Percentiles rank a stretch among this genome's conserved stretches.
Conservation (phyloP, 2,113 vertebrate species). For the Syrrhaptes paradoxus region DNA sequence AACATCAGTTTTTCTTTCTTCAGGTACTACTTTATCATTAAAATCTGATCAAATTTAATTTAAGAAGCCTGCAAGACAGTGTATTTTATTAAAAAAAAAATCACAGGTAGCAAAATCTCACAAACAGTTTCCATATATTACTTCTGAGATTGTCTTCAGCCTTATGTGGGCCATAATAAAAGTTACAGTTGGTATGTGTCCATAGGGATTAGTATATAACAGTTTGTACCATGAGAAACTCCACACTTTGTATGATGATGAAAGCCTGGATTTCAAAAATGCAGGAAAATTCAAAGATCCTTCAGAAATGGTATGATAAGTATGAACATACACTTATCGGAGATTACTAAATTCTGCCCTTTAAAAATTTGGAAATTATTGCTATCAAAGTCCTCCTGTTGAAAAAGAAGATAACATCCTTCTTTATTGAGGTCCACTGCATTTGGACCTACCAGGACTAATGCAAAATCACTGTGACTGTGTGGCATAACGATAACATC, state of each 20-base stretch:
- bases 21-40: neutral
- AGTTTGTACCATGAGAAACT: neutral
- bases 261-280: neutral
- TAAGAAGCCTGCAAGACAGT: neutral
- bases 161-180: neutral
- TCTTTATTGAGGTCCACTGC: neutral
- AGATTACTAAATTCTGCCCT: neutral
- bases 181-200: neutral
- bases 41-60: neutral
- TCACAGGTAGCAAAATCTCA: neutral
- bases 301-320: neutral
- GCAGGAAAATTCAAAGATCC: neutral
- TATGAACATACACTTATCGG: neutral
- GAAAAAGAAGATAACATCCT: neutral
- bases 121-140: neutral
- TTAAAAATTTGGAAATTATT: neutral
- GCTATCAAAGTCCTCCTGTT: neutral
- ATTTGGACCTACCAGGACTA: neutral
- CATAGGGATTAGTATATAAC: neutral
- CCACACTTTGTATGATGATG: neutral
- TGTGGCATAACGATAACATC: neutral
- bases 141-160: accelerated
- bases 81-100: neutral
- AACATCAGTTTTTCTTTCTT: neutral
- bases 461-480: neutral